Evolutionary conservation across 2,797 vertebrate genomes (phyloP).

Genomic region (Otolemur crassicaudatus): DNA sequence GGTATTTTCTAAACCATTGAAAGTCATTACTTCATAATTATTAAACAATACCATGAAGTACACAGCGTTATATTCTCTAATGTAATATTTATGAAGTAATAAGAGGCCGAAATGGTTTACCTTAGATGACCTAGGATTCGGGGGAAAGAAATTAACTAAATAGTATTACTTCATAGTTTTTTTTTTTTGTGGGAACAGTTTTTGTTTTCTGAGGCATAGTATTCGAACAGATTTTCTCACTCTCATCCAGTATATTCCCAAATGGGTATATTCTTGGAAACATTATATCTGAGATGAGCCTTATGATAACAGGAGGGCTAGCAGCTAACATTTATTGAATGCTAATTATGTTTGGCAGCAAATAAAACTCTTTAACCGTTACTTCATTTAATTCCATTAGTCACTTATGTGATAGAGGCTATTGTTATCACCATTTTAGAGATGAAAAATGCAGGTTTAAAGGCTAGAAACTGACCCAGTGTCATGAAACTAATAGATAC

Average conservation of each 20-base stretch:
- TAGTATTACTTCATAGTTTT: conserved; percentile 29
- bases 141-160: background rate
- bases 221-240: background rate
- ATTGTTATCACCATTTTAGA: background rate
- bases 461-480: background rate
- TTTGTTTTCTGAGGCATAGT: background rate
- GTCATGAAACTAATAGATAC: background rate
- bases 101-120: background rate
- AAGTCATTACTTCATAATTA: conserved; percentile 54
- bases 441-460: background rate
- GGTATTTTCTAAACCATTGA: conserved; percentile 53
- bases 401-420: background rate
- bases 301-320: background rate
- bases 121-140: background rate
- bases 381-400: conserved; percentile 16
- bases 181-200: background rate
- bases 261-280: background rate
- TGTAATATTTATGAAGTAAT: background rate
- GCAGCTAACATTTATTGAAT: background rate
- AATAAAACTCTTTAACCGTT: conserved; percentile 12
- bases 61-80: background rate
- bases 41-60: background rate
- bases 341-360: background rate
- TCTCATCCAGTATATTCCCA: background rate
- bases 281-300: background rate